Evolutionary conservation across 1,140 invertebrate genomes (phyloP).

Genomic region (Laupala kohalensis): DNA sequence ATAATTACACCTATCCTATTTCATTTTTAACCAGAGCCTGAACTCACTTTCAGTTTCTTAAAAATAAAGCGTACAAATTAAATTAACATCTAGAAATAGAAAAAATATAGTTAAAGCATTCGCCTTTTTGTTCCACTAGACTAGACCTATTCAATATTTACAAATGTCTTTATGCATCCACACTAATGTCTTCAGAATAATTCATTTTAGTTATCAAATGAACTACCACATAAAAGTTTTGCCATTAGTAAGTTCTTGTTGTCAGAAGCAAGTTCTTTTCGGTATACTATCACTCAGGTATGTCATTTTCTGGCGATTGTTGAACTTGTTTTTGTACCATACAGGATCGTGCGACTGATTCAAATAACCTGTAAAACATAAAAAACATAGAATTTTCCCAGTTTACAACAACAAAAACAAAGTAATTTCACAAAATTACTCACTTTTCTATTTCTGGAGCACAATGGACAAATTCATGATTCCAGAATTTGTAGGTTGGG

Average conservation of each 20-base stretch:
- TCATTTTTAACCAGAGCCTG: background rate
- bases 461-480: constrained; percentile 97
- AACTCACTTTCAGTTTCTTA: background rate
- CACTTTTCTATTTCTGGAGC: constrained; percentile 98
- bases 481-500: constrained; percentile 98
- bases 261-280: background rate
- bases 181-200: background rate
- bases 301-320: constrained; percentile 38
- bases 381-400: background rate
- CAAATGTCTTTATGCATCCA: background rate
- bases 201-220: background rate
- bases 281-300: constrained; percentile 17
- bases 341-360: constrained; percentile 85
- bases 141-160: background rate
- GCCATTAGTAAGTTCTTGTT: background rate
- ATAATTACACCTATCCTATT: background rate
- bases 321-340: constrained; percentile 66
- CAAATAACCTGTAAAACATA: constrained; percentile 58
- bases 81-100: background rate
- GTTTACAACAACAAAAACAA: constrained; percentile 13
- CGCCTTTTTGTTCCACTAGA: background rate
- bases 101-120: background rate
- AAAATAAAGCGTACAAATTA: background rate
- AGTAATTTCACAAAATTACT: constrained; percentile 28
- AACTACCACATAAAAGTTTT: background rate